Evolutionary conservation across 23 tunicate genomes (phyloP).

Genomic region (Pegea sp.): DNA sequence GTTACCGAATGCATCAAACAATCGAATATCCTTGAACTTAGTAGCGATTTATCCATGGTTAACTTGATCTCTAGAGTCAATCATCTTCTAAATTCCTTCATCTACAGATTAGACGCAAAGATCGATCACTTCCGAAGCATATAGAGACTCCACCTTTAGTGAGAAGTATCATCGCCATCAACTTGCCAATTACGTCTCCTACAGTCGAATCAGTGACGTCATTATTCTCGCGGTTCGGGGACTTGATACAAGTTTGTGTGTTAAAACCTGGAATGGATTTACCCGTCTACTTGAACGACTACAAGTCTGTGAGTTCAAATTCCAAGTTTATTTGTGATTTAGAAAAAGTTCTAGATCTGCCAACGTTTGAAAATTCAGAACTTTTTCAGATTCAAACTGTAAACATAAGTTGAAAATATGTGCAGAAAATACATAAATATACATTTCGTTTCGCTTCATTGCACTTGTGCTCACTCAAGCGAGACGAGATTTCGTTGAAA

Average conservation of each 20-base stretch:
- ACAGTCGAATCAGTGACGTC: constrained; percentile 82
- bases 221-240: constrained; percentile 66
- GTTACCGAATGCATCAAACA: constrained; percentile 50
- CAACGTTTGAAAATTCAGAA: too few relatives aligned
- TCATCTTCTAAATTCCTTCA: neutral
- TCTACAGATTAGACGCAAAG: constrained; percentile 47
- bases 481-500: too few relatives aligned
- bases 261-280: constrained; percentile 61
- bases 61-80: neutral
- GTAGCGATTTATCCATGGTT: constrained; percentile 55
- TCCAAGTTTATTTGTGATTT: neutral
- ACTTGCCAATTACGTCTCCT: constrained; percentile 51
- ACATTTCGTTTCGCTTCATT: too few relatives aligned
- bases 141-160: constrained; percentile 71
- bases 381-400: too few relatives aligned
- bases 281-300: constrained; percentile 74
- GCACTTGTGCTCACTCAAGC: too few relatives aligned
- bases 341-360: neutral
- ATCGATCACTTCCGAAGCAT: constrained; percentile 31
- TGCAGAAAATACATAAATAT: too few relatives aligned
- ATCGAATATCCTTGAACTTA: constrained; percentile 54
- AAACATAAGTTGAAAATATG: too few relatives aligned
- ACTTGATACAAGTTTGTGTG: constrained; percentile 86
- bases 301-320: constrained; percentile 36
- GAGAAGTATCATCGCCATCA: constrained; percentile 86